Conservation (phyloP, 1,140 invertebrate species). For the Oncopodura yosiiana region DNA sequence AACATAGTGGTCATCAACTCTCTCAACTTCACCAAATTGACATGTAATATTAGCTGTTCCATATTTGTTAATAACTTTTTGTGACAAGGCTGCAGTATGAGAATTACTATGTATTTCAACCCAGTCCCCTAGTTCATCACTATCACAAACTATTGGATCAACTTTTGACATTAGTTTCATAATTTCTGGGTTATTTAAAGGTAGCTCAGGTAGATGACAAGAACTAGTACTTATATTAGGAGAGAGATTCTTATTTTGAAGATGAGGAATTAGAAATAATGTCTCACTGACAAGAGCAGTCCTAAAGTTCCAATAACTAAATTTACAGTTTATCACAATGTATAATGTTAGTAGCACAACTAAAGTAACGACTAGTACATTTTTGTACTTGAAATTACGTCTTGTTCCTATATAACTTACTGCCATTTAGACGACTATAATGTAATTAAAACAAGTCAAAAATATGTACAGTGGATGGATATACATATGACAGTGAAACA, state of each 20-base stretch:
- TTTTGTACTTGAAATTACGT: not conserved
- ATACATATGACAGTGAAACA: too few species aligned
- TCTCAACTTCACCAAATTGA: not conserved
- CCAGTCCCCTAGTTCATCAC: too few species aligned
- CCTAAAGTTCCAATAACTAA: not conserved
- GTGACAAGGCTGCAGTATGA: constrained; percentile 47
- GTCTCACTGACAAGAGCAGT: not conserved
- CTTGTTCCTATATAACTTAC: too few species aligned
- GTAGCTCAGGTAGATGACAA: too few species aligned
- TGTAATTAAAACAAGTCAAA: too few species aligned
- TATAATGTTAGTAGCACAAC: not conserved
- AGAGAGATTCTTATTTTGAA: not conserved
- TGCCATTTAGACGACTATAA: too few species aligned
- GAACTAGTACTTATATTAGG: not conserved
- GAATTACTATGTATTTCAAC: too few species aligned
- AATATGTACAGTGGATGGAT: too few species aligned
- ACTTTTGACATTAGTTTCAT: too few species aligned
- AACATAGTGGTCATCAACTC: constrained; percentile 17
- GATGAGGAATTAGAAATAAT: not conserved
- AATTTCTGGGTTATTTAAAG: too few species aligned
- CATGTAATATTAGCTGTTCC: not conserved
- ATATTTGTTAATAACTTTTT: not conserved
- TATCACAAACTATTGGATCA: too few species aligned
- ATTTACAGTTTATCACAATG: not conserved
- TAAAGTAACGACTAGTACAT: not conserved